Conservation (phyloP, 2,113 vertebrate species). For the Platysteira castanea region DNA sequence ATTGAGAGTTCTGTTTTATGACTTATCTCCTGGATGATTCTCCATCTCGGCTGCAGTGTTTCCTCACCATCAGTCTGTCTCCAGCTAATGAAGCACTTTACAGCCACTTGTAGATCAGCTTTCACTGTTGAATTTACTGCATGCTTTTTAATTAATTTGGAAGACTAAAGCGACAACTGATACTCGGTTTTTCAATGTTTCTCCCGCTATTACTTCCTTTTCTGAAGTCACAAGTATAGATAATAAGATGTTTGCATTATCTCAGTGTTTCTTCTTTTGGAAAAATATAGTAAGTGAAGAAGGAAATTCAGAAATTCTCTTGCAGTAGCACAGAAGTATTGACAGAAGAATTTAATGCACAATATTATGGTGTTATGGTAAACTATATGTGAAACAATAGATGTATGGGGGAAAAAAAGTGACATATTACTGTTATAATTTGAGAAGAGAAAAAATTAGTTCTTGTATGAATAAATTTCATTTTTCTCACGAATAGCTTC, state of each 20-base stretch:
- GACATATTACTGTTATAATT: not conserved
- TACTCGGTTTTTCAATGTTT: not conserved
- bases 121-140: not conserved
- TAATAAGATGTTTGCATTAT: not conserved
- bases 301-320: not conserved
- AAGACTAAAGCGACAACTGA: not conserved
- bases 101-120: not conserved
- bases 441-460: not conserved
- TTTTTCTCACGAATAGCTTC: not conserved
- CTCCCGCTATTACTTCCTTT: not conserved
- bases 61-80: not conserved
- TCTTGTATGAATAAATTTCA: constrained; percentile 10
- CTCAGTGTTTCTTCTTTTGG: not conserved
- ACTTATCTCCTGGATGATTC: not conserved
- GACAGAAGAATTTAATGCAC: not conserved
- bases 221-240: not conserved
- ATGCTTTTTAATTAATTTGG: not conserved
- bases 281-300: not conserved
- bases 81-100: constrained; percentile 13
- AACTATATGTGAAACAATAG: not conserved
- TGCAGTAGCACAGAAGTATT: not conserved
- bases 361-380: not conserved
- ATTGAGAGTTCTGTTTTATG: not conserved
- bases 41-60: not conserved
- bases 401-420: not conserved